Percentiles rank a stretch among this genome's conserved stretches.
These are phyloP conservation scores for Brachionus paranguensis DNA, from an alignment of 1,140 invertebrate genomes.

Conservation along the genomic window DNA sequence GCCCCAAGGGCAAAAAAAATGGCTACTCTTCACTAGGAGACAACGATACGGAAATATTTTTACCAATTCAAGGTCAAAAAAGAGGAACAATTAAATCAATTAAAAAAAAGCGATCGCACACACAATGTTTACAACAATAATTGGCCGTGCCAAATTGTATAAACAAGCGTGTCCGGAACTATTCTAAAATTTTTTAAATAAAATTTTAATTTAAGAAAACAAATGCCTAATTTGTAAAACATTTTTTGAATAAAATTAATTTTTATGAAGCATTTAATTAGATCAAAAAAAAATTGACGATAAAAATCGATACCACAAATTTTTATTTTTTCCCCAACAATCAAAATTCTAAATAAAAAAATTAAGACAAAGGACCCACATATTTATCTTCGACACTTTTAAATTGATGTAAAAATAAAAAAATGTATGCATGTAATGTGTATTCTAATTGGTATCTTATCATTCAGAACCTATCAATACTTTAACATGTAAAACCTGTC, in stretches of 20 bases:
- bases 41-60: conserved; percentile 15
- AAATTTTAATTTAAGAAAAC: background rate
- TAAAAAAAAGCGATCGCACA: background rate
- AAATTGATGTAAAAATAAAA: no score
- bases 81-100: background rate
- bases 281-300: background rate
- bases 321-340: no score
- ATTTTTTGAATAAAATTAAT: background rate
- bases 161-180: background rate
- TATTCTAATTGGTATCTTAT: no score
- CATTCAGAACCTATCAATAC: no score
- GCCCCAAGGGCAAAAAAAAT: background rate
- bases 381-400: no score
- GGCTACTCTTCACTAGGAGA: conserved; percentile 9
- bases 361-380: no score
- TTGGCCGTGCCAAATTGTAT: background rate
- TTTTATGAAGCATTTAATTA: background rate
- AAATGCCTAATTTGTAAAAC: background rate
- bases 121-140: conserved; percentile 21
- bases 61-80: conserved; percentile 31
- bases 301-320: no score
- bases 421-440: no score
- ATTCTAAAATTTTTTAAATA: background rate
- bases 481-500: no score
- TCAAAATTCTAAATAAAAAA: no score